Conservation (phyloP, 2,797 vertebrate species). For the Chelmon rostratus region DNA sequence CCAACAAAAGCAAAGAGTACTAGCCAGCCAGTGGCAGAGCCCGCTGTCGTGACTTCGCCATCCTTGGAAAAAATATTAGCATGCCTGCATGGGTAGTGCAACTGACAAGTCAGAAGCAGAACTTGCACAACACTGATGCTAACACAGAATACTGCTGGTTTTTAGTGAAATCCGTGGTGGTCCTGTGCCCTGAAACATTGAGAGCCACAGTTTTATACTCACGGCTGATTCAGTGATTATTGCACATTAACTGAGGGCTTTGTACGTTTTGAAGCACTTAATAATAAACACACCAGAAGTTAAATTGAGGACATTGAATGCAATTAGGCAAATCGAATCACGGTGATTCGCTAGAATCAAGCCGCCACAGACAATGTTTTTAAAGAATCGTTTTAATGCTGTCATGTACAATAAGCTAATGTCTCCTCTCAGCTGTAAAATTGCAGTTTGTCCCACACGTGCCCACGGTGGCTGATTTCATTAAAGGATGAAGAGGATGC, state of each 20-base stretch:
- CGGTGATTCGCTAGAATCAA: conserved; percentile 58
- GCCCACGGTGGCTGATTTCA: conserved; percentile 53
- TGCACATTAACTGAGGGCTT: conserved; percentile 25
- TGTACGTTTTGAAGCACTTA: conserved; percentile 46
- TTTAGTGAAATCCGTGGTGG: not conserved
- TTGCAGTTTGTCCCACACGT: conserved; percentile 29
- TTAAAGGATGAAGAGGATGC: conserved; percentile 65
- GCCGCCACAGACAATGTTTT: conserved; percentile 24
- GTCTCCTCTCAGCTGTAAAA: conserved; percentile 47
- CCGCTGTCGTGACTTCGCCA: too few species aligned
- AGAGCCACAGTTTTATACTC: not conserved
- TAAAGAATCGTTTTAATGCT: conserved; percentile 30
- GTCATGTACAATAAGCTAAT: conserved; percentile 36
- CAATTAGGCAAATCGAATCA: conserved; percentile 63
- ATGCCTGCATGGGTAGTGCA: too few species aligned
- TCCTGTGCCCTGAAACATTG: not conserved
- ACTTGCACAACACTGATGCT: too few species aligned
- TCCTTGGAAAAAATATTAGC: too few species aligned
- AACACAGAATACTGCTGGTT: not conserved
- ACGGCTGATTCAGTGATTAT: conserved; percentile 9
- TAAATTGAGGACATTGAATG: conserved; percentile 50
- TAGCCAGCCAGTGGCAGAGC: too few species aligned
- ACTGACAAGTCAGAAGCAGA: too few species aligned
- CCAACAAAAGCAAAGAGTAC: too few species aligned
- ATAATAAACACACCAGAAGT: conserved; percentile 47